Base-by-base conservation (phyloP, 2,888 invertebrate species). In the Oasisia sp. region DNA sequence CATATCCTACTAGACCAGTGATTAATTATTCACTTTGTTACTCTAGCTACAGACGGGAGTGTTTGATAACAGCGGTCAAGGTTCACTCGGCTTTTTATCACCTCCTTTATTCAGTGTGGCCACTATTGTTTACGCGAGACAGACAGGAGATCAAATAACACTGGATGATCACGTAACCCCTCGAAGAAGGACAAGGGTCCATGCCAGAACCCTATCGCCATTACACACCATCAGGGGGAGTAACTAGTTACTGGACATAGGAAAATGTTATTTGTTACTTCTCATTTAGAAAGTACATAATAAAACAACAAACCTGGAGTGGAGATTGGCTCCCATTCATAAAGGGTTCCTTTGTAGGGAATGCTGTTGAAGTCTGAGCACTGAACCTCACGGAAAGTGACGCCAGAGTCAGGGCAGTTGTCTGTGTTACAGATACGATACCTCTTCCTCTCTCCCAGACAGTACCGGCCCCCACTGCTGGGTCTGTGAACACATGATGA, bases 371-470 rank as follows among this genome's bases (percentile, higher is more conserved):
- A 98, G 93, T 97, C 97, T 0, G 97, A 96, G 95, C 98, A 98
- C 95, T 98, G 98, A 50, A 97, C 96, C 32, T 98, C 97, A 94
- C 98, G 97, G 96, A 98, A 98, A 92, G 97, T 97, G 19, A 97
- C 97, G 93, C 97, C 97, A 92, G 97, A 58, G 94, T 97, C 97
- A 5, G 98, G 97, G 95, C 98, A 98, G 96, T 96, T 97, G 94
- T 98, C 97, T 11, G 97, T 98, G 95, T 98, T 98, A 97, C 98
- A 99, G 93, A 98, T 97, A 96, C 97, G 97, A 96, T 98, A 98
- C 96, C 97, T 97, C 95, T 97, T 98, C 94, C 98, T 97, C 95
- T 98, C 98, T 0, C 98, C 98, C 91, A 98, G 97, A 96, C 98
- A 99, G 96, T 98, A 98, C 94, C 97, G 97, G 7, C 98, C 98